Evolutionary conservation across 1,140 invertebrate genomes (phyloP).

Genomic region (Gryllus bimaculatus): DNA sequence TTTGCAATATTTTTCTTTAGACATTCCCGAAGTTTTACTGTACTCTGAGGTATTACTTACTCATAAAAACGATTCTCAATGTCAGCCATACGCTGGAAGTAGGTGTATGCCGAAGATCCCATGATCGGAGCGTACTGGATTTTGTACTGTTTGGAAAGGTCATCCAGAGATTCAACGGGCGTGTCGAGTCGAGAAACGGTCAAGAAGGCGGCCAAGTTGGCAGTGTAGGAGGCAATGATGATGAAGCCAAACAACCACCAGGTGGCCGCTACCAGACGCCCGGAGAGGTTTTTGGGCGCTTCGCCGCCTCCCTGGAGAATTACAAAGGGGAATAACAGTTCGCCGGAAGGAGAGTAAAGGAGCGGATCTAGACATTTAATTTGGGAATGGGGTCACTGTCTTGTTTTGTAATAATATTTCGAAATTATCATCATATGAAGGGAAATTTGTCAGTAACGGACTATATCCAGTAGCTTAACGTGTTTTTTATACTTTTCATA

Average conservation of each 20-base stretch:
- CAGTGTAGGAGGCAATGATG: constrained; percentile 96
- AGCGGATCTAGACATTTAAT: too few species aligned
- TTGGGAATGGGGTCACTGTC: too few species aligned
- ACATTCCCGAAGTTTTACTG: too few species aligned
- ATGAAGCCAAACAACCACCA: constrained; percentile 99
- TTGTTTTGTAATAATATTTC: too few species aligned
- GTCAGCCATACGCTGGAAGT: constrained; percentile 91
- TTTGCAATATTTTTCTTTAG: too few species aligned
- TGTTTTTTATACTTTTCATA: too few species aligned
- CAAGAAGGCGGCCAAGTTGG: constrained; percentile 89
- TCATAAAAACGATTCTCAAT: constrained; percentile 93
- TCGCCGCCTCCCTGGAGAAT: constrained; percentile 71
- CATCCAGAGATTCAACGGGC: constrained; percentile 85
- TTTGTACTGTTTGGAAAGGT: constrained; percentile 89
- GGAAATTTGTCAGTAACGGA: too few species aligned
- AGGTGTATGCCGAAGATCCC: constrained; percentile 77
- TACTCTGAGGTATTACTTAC: constrained; percentile 51
- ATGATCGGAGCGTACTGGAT: constrained; percentile 85
- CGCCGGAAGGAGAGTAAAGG: too few species aligned
- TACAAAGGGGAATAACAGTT: neutral
- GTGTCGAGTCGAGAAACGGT: constrained; percentile 88
- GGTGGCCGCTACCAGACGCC: constrained; percentile 83
- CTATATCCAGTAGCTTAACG: too few species aligned
- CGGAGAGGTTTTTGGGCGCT: constrained; percentile 89
- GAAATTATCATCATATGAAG: too few species aligned